Evolutionary conservation across 2,888 invertebrate species (phyloP), one percentile per base, ranked within the genome.

Genomic region (Nipponacmea schrenckii): DNA sequence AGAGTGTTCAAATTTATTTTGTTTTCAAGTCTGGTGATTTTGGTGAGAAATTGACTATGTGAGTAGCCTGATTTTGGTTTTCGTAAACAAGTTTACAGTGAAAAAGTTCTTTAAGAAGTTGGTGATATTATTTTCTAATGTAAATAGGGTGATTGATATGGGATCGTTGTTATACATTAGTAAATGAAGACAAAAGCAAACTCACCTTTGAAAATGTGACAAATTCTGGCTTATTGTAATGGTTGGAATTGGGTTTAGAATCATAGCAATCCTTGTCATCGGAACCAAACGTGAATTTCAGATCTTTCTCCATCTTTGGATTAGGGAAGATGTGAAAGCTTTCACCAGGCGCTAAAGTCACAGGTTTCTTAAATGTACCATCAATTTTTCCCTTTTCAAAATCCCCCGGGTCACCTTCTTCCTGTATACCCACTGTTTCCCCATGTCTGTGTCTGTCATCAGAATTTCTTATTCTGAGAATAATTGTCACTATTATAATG

Each of bases 191-290:
- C 10, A 39, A 39, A 39, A 31, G 31, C 31, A 31, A n/a, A 62
- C 76, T 78, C 31, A 78, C 78, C 73, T 78, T 78, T 62, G 74
- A 73, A 65, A 78, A 74, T 20, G 78, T 78, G 66, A 76, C 76
- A 68, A 78, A 78, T 62, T 78, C 78, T 65, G 74, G 78, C 65
- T 78, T 78, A 17, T 74, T 62, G 67, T 73, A 78, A 17, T 73
- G 72, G 48, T 78, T 74, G 14, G 72, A 48, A 20, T 68, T 63
- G 12, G 67, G 56, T 15, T 69, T 69, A 17, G 67, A 48, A 24
- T 45, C 31, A 12, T 45, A 31, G 15, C 44, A 27, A 62, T 73
- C 73, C 26, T 46, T 68, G 15, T 27, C 62, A 27, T 62, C 66
- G 20, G 24, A 45, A 70, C 73, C 70, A 5, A 66, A 62, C 1